Conservation (phyloP, 1,140 invertebrate genomes). For the Papilio polyxenes region DNA sequence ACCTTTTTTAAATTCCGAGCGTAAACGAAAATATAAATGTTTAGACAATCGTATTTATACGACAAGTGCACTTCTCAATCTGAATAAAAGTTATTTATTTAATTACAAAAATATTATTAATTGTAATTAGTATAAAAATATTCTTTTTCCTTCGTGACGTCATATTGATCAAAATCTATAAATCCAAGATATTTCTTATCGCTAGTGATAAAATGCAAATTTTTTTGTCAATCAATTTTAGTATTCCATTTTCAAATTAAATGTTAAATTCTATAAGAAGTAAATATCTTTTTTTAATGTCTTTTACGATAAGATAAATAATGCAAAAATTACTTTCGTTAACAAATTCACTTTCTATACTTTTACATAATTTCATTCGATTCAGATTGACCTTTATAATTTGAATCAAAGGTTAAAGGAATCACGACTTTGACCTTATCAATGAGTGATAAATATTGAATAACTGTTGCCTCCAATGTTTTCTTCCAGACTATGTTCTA, state of each 20-base stretch:
- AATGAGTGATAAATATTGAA: not conserved
- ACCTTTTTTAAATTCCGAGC: not conserved
- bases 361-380: constrained; percentile 25
- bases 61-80: not conserved
- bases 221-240: not conserved
- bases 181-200: constrained; percentile 7
- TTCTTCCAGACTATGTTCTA: too few species aligned
- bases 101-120: not conserved
- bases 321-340: not conserved
- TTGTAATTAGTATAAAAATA: not conserved
- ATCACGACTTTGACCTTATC: constrained; percentile 8
- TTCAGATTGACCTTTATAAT: not conserved
- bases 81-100: not conserved
- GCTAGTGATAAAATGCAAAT: not conserved
- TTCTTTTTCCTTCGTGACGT: not conserved
- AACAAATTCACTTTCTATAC: not conserved
- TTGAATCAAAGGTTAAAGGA: not conserved
- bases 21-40: not conserved
- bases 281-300: not conserved
- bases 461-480: not conserved
- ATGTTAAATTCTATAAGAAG: not conserved
- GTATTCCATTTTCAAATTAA: not conserved
- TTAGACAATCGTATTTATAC: not conserved
- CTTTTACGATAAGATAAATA: constrained; percentile 8
- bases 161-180: not conserved